A percentile compares a stretch with the other conserved stretches of the same genome.
Conservation (phyloP, 92 coral and sea anemone species). For the Desmophyllum pertusum region DNA sequence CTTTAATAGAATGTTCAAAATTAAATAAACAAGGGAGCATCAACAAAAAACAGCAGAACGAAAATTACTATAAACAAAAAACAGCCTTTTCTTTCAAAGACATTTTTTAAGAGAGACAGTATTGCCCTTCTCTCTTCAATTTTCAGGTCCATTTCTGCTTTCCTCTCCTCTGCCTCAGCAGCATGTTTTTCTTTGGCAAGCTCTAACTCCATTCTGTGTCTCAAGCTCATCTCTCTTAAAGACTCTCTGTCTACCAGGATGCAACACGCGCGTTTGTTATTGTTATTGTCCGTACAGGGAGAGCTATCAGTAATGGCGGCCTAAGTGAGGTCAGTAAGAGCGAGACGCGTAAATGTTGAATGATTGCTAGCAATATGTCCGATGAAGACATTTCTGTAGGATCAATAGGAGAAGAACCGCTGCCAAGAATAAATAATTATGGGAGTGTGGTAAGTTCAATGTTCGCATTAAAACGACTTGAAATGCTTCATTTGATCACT, state of each 20-base stretch:
- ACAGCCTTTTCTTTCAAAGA: too few relatives aligned
- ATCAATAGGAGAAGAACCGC: neutral
- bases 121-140: neutral
- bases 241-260: too few relatives aligned
- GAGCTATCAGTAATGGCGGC: neutral
- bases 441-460: neutral
- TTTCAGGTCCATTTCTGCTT: neutral
- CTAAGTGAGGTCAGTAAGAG: neutral
- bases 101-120: neutral
- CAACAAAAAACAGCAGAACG: too few relatives aligned
- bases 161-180: constrained; percentile 31
- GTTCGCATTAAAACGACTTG: neutral
- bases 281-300: neutral
- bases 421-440: neutral
- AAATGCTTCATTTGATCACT: neutral
- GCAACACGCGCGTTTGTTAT: neutral
- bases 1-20: too few relatives aligned
- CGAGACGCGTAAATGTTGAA: neutral
- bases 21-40: too few relatives aligned
- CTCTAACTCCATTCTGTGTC: too few relatives aligned
- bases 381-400: neutral
- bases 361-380: neutral
- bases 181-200: constrained; percentile 45
- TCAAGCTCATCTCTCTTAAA: too few relatives aligned
- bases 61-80: too few relatives aligned